These are phyloP conservation scores for Mus caroli DNA, from an alignment of 2,797 vertebrate species.

Conservation along the genomic window DNA sequence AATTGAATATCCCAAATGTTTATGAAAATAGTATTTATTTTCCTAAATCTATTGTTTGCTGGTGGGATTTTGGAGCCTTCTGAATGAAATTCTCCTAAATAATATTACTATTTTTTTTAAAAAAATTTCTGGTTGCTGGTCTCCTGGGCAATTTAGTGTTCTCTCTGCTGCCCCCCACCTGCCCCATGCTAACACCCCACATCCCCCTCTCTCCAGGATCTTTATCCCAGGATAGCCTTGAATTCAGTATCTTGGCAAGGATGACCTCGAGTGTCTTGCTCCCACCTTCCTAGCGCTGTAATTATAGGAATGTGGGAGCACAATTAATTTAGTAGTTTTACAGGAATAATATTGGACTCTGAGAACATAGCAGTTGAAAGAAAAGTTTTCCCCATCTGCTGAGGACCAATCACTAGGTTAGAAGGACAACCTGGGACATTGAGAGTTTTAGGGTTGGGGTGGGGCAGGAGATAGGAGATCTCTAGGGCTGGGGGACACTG, in stretches of 20 bases:
- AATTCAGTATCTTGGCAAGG: not conserved
- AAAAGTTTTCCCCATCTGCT: not conserved
- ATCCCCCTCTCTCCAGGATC: not conserved
- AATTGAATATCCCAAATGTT: not conserved
- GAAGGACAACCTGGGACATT: not conserved
- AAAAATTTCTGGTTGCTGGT: slow-evolving; percentile 14
- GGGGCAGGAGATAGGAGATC: too few species aligned
- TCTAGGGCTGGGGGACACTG: not conserved
- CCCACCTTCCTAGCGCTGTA: not conserved
- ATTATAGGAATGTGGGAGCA: not conserved
- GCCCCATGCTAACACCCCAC: too few species aligned
- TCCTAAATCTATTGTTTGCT: not conserved
- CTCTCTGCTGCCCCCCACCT: not conserved
- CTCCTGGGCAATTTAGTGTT: not conserved
- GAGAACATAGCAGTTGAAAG: not conserved
- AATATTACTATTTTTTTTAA: not conserved
- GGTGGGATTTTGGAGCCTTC: not conserved
- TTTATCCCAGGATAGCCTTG: not conserved
- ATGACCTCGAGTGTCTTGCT: not conserved
- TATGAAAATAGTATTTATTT: slow-evolving; percentile 8
- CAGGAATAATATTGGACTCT: slow-evolving; percentile 6
- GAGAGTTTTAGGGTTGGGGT: not conserved
- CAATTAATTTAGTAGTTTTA: slow-evolving; percentile 9
- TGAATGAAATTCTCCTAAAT: not conserved
- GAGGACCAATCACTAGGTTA: not conserved